Evolutionary conservation across 2,797 vertebrate species (phyloP).

Genomic region (Spheniscus humboldti): DNA sequence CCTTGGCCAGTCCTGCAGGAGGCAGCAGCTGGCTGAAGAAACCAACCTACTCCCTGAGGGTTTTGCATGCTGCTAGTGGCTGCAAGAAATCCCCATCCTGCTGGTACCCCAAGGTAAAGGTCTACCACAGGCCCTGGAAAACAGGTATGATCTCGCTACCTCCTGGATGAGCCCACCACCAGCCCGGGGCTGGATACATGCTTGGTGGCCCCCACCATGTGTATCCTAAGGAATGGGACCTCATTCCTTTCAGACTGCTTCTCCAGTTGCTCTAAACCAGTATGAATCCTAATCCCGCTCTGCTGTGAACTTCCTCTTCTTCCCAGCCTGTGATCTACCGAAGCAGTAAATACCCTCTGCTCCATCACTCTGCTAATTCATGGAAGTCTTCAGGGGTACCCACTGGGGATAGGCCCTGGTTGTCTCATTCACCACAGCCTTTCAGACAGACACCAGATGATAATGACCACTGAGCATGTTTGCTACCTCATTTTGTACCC

Average conservation of each 20-base stretch:
- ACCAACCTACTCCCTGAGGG: not conserved
- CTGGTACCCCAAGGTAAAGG: not conserved
- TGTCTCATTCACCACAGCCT: not conserved
- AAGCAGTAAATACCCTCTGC: not conserved
- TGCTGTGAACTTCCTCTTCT: not conserved
- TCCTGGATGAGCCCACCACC: not conserved
- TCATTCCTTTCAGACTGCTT: not conserved
- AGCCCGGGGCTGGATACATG: not conserved
- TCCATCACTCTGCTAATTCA: not conserved
- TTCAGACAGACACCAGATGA: not conserved
- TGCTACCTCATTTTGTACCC: not conserved
- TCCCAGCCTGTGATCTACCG: not conserved
- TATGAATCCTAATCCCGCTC: not conserved
- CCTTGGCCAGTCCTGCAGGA: not conserved
- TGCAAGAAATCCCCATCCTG: not conserved
- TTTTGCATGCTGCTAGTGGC: not conserved
- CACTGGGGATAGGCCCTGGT: not conserved
- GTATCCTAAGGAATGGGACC: not conserved
- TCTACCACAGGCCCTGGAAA: not conserved
- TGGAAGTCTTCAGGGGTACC: not conserved
- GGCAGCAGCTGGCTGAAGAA: not conserved
- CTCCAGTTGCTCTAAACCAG: not conserved
- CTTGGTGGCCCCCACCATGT: too few species aligned
- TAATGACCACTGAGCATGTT: fast-evolving
- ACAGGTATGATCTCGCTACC: not conserved